phyloP scores from a whole-genome alignment of 2,797 vertebrate species.

The Enoplosus armatus region DNA sequence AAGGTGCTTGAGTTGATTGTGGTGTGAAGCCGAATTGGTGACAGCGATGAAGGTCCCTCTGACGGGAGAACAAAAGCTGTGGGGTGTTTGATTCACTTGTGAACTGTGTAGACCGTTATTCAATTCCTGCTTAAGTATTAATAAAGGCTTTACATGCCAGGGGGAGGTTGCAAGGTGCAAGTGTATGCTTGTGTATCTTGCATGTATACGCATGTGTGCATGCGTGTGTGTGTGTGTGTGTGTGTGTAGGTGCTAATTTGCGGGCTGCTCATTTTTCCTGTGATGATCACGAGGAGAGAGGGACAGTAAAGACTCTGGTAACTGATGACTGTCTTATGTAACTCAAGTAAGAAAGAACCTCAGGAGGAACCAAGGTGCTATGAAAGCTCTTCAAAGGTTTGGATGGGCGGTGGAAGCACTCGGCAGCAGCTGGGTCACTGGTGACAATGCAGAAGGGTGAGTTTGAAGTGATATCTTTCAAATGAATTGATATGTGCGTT shows the following conservation, averaged over 20 bases:
- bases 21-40: constrained; percentile 58
- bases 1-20: constrained; percentile 62
- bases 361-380: constrained; percentile 31
- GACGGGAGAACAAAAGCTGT: constrained; percentile 78
- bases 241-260: constrained; percentile 55
- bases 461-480: constrained; percentile 12
- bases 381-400: constrained; percentile 47
- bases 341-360: constrained; percentile 40
- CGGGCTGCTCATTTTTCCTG: constrained; percentile 71
- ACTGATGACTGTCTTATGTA: constrained; percentile 65
- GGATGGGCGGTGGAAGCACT: constrained; percentile 15
- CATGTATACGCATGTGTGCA: constrained; percentile 18
- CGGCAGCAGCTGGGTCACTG: background rate
- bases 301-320: constrained; percentile 55
- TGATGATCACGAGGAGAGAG: constrained; percentile 46
- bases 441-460: constrained; percentile 52
- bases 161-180: constrained; percentile 74
- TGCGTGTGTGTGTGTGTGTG: constrained; percentile 5
- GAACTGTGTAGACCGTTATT: constrained; percentile 79
- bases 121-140: constrained; percentile 88
- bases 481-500: background rate
- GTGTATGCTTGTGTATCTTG: constrained; percentile 52
- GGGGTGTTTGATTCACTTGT: constrained; percentile 81
- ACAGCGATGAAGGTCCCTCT: constrained; percentile 57
- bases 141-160: constrained; percentile 81